These are phyloP conservation scores for Bos taurus DNA, from an alignment of 2,113 vertebrate species.

Conservation along the genomic window ARS-UCD2.0 NC_037337.1:29781001-29781500, in stretches of 20 bases:
- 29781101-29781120: slow-evolving; percentile 73
- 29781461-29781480: neutral
- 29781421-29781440: neutral
- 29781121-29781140: slow-evolving; percentile 69
- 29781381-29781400: neutral
- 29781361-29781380: neutral
- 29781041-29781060: slow-evolving; percentile 71
- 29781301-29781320: neutral
- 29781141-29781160: neutral
- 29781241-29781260: neutral
- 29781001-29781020: slow-evolving; percentile 48
- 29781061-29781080: slow-evolving; percentile 31
- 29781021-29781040: neutral
- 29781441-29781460: neutral
- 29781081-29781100: slow-evolving; percentile 63
- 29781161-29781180: slow-evolving; percentile 28
- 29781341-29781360: neutral
- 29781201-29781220: neutral
- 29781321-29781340: neutral
- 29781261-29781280: neutral
- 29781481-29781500: neutral
- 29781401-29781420: neutral
- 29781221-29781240: neutral
- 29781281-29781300: neutral
- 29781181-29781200: neutral